Percentiles rank a stretch among this genome's conserved stretches.
Evolutionary conservation across 2,888 invertebrate genomes (phyloP).

Genomic region (Dorcus hopei): DNA sequence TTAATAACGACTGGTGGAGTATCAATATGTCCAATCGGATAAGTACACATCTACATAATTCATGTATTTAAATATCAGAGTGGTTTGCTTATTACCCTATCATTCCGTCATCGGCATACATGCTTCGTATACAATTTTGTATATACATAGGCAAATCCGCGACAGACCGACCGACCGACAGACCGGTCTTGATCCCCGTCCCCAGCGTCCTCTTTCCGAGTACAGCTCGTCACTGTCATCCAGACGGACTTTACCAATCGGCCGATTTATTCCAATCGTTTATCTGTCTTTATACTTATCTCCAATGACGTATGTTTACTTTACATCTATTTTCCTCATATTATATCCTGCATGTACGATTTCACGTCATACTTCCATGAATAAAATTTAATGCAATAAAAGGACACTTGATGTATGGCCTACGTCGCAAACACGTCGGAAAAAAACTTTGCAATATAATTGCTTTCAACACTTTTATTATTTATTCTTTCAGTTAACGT

Average conservation of each 20-base stretch:
- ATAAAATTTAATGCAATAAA: too few species aligned
- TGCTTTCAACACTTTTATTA: too few species aligned
- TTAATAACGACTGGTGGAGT: slow-evolving; percentile 49
- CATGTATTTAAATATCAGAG: slow-evolving; percentile 50
- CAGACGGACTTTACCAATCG: slow-evolving; percentile 26
- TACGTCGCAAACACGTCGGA: too few species aligned
- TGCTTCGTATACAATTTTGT: background rate
- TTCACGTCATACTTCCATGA: background rate
- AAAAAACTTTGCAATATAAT: too few species aligned
- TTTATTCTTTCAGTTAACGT: too few species aligned
- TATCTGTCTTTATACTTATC: slow-evolving; percentile 29
- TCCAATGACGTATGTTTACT: slow-evolving; percentile 25
- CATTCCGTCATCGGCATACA: slow-evolving; percentile 42
- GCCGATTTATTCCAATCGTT: slow-evolving; percentile 33
- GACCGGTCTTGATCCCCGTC: background rate
- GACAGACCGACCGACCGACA: background rate
- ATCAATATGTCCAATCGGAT: slow-evolving; percentile 53
- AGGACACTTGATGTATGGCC: too few species aligned
- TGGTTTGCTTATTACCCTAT: slow-evolving; percentile 49
- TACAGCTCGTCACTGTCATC: slow-evolving; percentile 23
- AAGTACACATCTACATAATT: slow-evolving; percentile 51
- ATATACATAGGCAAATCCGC: background rate
- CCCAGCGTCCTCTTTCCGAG: background rate
- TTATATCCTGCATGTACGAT: background rate
- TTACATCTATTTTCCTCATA: slow-evolving; percentile 10